Base-by-base conservation (phyloP, 2,797 vertebrate genomes). In the Loris lydekkerianus region DNA sequence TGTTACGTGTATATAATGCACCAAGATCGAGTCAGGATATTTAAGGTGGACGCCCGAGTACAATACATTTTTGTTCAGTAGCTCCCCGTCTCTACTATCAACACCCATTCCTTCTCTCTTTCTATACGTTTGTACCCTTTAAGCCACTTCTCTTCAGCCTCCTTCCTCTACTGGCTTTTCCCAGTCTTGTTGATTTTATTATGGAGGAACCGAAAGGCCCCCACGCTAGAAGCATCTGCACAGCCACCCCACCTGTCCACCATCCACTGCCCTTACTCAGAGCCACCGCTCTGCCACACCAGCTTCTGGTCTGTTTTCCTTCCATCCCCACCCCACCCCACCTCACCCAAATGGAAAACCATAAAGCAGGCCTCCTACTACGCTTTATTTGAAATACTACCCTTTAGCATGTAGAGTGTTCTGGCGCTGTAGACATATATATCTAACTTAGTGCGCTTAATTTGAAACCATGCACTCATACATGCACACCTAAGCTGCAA, bases 341-440 rank as follows among this genome's bases (percentile, higher is more conserved):
- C 20, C 40, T 40, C 40, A 40, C 5, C 34, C 18, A 49, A 0
- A 21, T 0, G 34, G 49, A 43, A 87, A 63, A 46, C 43, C 63
- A 29, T 7, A 29, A 25, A 49, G 11, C 10, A 25, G 18, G 4
- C n/a, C 43, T 80, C 14, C 9, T 2, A 23, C 70, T 40, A n/a
- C 18, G 11, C 10, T 27, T 34, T 77, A 13, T 5, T 1, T 46
- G 69, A 60, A n/a, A 13, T 1, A 0, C 60, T 3, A 27, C 23
- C 27, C 46, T 37, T 34, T 1, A 1, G 63, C 27, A 21, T 0
- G 10, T 6, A 3, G 2, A 5, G 29, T 0, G 0, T 29, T 46
- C 20, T 0, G 15, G 72, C 7, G 83, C 73, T 10, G 1, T 0
- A 13, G 34, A 15, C n/a, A 21, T 0, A 3, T 0, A 10, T 0